Evolutionary conservation across 30 jellyfish, hydroid and myxozoan genomes (phyloP).

Genomic region (Nemopilema nomurai): DNA sequence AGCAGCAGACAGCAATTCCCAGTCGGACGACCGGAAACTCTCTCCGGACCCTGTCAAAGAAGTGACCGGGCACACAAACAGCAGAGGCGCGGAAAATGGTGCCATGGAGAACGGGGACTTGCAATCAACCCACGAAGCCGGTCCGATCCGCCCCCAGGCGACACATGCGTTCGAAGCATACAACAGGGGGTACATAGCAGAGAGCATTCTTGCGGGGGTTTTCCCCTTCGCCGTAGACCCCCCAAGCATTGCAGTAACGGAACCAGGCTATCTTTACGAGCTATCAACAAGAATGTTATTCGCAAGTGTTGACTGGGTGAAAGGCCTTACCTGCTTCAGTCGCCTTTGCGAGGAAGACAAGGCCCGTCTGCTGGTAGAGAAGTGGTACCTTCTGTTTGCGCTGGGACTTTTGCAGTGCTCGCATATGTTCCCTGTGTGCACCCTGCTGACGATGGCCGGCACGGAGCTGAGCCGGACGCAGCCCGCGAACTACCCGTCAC

Average conservation of each 20-base stretch:
- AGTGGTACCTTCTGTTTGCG: conserved; percentile 90
- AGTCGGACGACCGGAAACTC: conserved; percentile 21
- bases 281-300: conserved; percentile 87
- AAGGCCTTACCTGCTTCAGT: conserved; percentile 76
- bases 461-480: conserved; percentile 38
- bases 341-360: conserved; percentile 87
- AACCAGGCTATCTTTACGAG: conserved; percentile 95
- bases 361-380: conserved; percentile 69
- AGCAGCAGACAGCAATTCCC: not conserved
- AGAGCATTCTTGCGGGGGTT: conserved; percentile 43
- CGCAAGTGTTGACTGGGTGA: conserved; percentile 97
- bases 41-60: conserved; percentile 4
- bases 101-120: conserved; percentile 24
- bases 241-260: conserved; percentile 86
- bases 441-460: conserved; percentile 81
- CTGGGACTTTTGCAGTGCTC: conserved; percentile 94
- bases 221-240: conserved; percentile 80
- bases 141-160: conserved; percentile 63
- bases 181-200: conserved; percentile 40
- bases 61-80: not conserved
- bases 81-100: conserved; percentile 22
- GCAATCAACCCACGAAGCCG: conserved; percentile 35
- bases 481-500: conserved; percentile 23
- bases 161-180: conserved; percentile 60
- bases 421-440: conserved; percentile 95